Base-by-base conservation (phyloP, 2,888 invertebrate genomes). In the Dynastes maya region DNA sequence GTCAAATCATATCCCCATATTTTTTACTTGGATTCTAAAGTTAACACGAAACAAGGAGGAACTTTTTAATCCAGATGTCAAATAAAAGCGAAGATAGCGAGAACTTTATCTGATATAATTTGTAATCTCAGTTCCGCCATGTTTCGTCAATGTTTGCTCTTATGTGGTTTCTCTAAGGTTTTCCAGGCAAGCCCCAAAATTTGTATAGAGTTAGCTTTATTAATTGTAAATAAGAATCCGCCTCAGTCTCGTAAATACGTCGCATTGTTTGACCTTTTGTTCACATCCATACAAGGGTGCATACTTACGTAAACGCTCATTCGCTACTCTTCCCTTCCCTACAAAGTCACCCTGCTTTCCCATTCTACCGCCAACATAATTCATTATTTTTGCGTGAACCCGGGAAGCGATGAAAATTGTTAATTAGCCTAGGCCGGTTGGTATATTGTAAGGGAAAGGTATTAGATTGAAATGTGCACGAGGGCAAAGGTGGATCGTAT, bases 381-480 rank as follows among this genome's bases (percentile, higher is more conserved):
- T 58, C 58, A 72, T 72, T 72, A 72, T 58, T 72, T 72, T 72
- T 72, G 58, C 37, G 58, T 58, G 22, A 72, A 61, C n/a, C 72
- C 58, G 40, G 49, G 6, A 22, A 29, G 29, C 58, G 22, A 72
- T 58, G 58, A 72, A 72, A 58, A 58, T 58, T 72, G 72, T 72
- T 72, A 72, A 72, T 72, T 72, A 72, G 58, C 37, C 53, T 55
- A 72, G 13, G 72, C 27, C 16, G 72, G 32, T 71, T 5, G 53
- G 53, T 70, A 53, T 55, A 51, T 32, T 72, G 53, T 55, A 55
- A 16, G 53, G 16, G 53, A n/a, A 16, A 22, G 16, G 55, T 22
- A 55, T 55, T 55, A 55, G 22, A 16, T 22, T 55, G 55, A 55
- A 55, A 55, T 55, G 45, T 22, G 55, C 16, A 55, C 55, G 22